phyloP scores from a whole-genome alignment of 92 coral and sea anemone genomes.

The Zoanthus gigantus region DNA sequence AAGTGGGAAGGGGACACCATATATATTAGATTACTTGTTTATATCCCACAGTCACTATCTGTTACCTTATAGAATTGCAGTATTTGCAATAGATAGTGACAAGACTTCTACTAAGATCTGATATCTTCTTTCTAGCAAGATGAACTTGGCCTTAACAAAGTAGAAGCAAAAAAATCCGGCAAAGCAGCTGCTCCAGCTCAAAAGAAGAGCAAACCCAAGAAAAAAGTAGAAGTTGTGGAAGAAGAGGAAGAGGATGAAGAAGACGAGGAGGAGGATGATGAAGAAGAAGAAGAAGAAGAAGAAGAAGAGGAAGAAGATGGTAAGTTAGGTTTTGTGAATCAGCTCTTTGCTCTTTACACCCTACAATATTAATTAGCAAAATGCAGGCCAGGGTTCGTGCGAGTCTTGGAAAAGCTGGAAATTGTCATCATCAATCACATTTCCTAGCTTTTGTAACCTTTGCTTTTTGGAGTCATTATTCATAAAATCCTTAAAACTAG shows the following conservation, averaged over 20 bases:
- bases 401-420: too few relatives aligned
- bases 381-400: too few relatives aligned
- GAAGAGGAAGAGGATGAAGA: slow-evolving; percentile 71
- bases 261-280: slow-evolving; percentile 74
- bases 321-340: slow-evolving; percentile 4
- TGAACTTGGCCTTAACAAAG: slow-evolving; percentile 19
- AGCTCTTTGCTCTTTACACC: not conserved
- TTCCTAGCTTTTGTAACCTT: too few relatives aligned
- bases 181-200: slow-evolving; percentile 43
- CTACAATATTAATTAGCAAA: not conserved
- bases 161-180: slow-evolving; percentile 39
- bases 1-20: too few relatives aligned
- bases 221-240: slow-evolving; percentile 74
- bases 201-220: slow-evolving; percentile 69
- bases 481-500: too few relatives aligned
- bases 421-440: too few relatives aligned
- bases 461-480: too few relatives aligned
- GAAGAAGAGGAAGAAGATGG: slow-evolving; percentile 78
- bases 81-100: too few relatives aligned
- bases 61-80: too few relatives aligned
- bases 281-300: slow-evolving; percentile 81
- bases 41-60: too few relatives aligned
- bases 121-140: slow-evolving; percentile 1
- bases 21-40: too few relatives aligned
- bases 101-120: not conserved